Evolutionary conservation across 2,113 vertebrate species (phyloP), one percentile per base, ranked within the genome.

Genomic region (Hydrolagus affinis): DNA sequence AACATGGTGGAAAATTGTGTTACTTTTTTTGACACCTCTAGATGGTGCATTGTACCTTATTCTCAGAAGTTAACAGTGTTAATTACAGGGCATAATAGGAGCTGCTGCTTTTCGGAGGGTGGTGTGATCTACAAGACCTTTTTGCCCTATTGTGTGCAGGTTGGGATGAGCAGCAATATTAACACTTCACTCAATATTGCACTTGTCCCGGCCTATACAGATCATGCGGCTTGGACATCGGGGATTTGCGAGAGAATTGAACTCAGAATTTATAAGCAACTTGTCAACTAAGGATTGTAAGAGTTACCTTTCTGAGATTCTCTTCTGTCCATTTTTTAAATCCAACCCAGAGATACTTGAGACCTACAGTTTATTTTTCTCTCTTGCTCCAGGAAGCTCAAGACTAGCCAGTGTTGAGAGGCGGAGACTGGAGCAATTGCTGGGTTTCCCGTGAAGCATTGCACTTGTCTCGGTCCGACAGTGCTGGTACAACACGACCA

Each of bases 391-490:
- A 44, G 0, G 9, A 12, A 3, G 14, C 10, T 66, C 25, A 66
- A 83, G 78, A 83, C 78, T 83, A 66, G 95, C 96, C 93, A 94
- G 95, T 95, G 95, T 96, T 97, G 95, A 95, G 94, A 97, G 96
- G 95, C 96, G 94, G 96, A 97, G 95, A 96, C 95, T 94, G 95
- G 96, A 93, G 96, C 96, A 96, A 95, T 95, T 96, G 96, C 95
- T 92, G 92, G 90, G 91, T 92, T 89, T 94, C 92, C 92, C 92
- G 93, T 89, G 92, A 93, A 93, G 96, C 95, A 97, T 97, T 96
- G 95, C 95, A 96, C 96, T 97, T 95, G 95, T 96, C 95, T 96
- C 95, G 95, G 96, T 96, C 95, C 96, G 96, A 96, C 94, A 96
- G 96, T 96, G 95, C 94, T 94, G 95, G 95, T 94, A 94, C 93